phyloP scores from a whole-genome alignment of 53 echinoderm and acorn worm species.

The Henricia sp. region DNA sequence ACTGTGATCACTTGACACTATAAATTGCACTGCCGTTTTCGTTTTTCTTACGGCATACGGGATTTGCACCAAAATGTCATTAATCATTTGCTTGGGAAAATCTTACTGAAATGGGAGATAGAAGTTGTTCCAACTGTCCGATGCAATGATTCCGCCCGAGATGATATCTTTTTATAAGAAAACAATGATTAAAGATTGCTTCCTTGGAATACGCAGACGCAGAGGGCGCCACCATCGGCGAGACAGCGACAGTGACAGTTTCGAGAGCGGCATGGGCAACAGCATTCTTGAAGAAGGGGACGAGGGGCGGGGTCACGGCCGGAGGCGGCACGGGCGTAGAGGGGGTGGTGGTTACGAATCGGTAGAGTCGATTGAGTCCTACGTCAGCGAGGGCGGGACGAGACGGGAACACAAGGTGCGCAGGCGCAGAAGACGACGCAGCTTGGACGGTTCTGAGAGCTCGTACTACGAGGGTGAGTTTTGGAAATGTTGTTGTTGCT shows the following conservation, averaged over 20 bases:
- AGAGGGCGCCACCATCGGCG: conserved; percentile 38
- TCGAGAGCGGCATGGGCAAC: conserved; percentile 63
- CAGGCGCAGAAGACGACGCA: conserved; percentile 28
- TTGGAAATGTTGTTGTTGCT: no score
- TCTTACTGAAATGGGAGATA: no score
- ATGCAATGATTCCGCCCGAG: no score
- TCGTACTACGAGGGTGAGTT: conserved; percentile 35
- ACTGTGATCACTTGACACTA: no score
- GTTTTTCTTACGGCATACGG: no score
- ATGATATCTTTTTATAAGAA: no score
- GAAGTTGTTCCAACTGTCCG: no score
- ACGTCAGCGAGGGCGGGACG: conserved; percentile 53
- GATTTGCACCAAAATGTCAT: no score
- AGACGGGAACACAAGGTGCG: conserved; percentile 25
- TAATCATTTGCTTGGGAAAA: no score
- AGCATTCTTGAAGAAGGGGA: conserved; percentile 56
- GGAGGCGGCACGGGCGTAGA: conserved; percentile 20
- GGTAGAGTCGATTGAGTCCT: conserved; percentile 55
- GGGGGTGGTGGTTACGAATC: conserved; percentile 18
- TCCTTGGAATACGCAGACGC: not conserved
- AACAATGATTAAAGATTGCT: no score
- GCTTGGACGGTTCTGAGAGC: conserved; percentile 24
- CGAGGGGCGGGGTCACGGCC: conserved; percentile 15
- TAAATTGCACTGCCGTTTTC: no score
- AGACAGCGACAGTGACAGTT: conserved; percentile 64